Conservation (phyloP, 2,888 invertebrate species). For the Rhagium mordax region DNA sequence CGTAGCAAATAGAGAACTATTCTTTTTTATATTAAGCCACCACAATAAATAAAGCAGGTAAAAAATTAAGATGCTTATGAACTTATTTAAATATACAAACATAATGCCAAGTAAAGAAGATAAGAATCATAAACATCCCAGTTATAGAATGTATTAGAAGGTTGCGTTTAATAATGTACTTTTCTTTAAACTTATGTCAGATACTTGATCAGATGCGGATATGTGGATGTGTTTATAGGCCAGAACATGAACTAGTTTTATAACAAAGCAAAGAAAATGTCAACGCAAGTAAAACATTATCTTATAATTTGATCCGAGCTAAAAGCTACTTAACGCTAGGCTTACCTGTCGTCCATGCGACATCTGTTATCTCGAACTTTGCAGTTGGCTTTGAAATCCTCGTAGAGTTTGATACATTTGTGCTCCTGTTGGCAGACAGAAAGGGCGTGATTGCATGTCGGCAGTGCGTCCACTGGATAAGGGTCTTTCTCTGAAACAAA, state of each 20-base stretch:
- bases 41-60: no score
- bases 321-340: conserved; percentile 36
- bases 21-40: no score
- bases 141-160: no score
- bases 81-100: no score
- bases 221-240: background rate
- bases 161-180: no score
- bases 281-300: conserved; percentile 27
- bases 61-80: no score
- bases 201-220: no score
- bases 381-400: conserved; percentile 90
- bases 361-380: conserved; percentile 90
- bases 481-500: conserved; percentile 86
- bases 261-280: conserved; percentile 32
- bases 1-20: no score
- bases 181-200: no score
- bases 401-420: conserved; percentile 86
- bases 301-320: conserved; percentile 29
- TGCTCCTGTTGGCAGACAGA: conserved; percentile 88
- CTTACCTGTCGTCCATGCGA: conserved; percentile 91
- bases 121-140: no score
- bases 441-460: conserved; percentile 91
- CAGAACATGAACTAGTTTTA: background rate
- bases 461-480: conserved; percentile 90
- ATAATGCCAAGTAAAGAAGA: no score